phyloP scores from a whole-genome alignment of 2,888 invertebrate species.

The Clistopyga incitator region DNA sequence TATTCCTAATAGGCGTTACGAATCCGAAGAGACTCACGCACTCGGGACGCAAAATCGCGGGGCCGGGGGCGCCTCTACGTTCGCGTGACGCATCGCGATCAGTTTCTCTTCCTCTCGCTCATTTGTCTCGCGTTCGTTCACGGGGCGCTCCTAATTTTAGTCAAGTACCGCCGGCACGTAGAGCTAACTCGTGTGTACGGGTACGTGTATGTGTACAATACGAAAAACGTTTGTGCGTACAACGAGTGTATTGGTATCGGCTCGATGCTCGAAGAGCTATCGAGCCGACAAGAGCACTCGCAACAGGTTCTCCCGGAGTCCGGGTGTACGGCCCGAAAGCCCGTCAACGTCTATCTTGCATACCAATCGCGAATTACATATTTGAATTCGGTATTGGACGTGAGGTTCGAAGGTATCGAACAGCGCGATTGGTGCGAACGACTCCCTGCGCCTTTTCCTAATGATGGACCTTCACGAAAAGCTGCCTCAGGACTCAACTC shows the following conservation, averaged over 20 bases:
- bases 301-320: slow-evolving; percentile 58
- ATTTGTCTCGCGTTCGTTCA: slow-evolving; percentile 1
- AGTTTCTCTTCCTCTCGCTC: neutral
- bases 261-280: slow-evolving; percentile 63
- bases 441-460: neutral
- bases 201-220: neutral
- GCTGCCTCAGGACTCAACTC: slow-evolving; percentile 9
- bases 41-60: neutral
- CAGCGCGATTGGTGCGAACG: slow-evolving; percentile 3
- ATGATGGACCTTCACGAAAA: neutral
- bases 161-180: neutral
- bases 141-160: slow-evolving; percentile 29
- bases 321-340: slow-evolving; percentile 58
- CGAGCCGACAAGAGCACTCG: slow-evolving; percentile 56
- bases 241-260: slow-evolving; percentile 15
- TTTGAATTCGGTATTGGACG: slow-evolving; percentile 76
- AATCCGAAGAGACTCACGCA: slow-evolving; percentile 4
- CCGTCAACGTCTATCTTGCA: slow-evolving; percentile 72
- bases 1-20: slow-evolving; percentile 26
- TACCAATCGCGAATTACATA: slow-evolving; percentile 78
- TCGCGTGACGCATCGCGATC: slow-evolving; percentile 53
- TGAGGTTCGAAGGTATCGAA: slow-evolving; percentile 13
- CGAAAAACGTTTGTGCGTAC: neutral
- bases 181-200: neutral
- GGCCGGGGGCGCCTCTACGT: slow-evolving; percentile 22